Percentiles rank a stretch among this genome's conserved stretches.
These are phyloP conservation scores for Megamerina dolium DNA, from an alignment of 2,888 invertebrate genomes.

Conservation along the genomic window DNA sequence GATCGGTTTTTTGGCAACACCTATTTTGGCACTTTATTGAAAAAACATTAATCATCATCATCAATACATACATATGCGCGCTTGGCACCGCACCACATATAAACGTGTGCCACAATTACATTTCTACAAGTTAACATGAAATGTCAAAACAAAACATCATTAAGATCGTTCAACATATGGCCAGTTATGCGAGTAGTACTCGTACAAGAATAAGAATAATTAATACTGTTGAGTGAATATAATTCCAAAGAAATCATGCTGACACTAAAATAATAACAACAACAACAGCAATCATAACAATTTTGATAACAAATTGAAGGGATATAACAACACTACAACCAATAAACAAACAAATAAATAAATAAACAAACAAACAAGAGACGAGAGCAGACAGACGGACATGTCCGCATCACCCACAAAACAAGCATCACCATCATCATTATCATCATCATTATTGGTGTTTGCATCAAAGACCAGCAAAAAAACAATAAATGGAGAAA, in stretches of 20 bases:
- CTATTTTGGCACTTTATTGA: slow-evolving; percentile 12
- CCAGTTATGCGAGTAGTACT: too few species aligned
- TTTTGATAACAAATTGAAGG: neutral
- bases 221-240: neutral
- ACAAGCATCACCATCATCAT: slow-evolving; percentile 14
- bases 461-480: too few species aligned
- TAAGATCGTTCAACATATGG: slow-evolving; percentile 45
- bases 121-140: slow-evolving; percentile 23
- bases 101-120: slow-evolving; percentile 23
- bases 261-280: slow-evolving; percentile 1
- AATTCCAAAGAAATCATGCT: neutral
- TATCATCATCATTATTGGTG: slow-evolving; percentile 16
- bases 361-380: slow-evolving; percentile 16
- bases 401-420: slow-evolving; percentile 16
- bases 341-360: slow-evolving; percentile 10
- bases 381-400: slow-evolving; percentile 23
- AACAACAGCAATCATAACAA: slow-evolving; percentile 3
- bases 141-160: slow-evolving; percentile 48
- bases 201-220: too few species aligned
- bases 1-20: slow-evolving; percentile 4
- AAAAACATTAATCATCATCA: slow-evolving; percentile 34
- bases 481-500: too few species aligned
- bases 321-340: slow-evolving; percentile 2
- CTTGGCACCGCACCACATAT: slow-evolving; percentile 12
- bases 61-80: too few species aligned